Conservation (phyloP, 23 tunicate genomes). For the Halocynthia roretzi region DNA sequence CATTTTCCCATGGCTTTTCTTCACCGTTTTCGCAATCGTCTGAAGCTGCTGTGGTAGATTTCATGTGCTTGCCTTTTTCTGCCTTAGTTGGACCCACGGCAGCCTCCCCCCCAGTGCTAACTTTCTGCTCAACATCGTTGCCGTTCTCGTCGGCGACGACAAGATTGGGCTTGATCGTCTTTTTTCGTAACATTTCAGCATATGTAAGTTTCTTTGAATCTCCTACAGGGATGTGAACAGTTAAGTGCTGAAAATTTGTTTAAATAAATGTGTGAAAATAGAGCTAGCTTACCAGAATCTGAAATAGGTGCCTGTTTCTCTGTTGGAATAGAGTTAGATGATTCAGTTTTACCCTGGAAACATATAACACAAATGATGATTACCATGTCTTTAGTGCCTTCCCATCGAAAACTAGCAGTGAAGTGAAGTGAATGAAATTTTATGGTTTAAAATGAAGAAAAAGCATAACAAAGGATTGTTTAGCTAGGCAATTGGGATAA, state of each 20-base stretch:
- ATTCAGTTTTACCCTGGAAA: constrained; percentile 15
- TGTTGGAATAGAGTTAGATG: neutral
- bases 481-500: too few species aligned
- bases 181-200: constrained; percentile 23
- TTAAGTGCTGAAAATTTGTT: neutral
- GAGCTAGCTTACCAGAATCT: constrained; percentile 7
- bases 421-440: too few species aligned
- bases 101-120: neutral
- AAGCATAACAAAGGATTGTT: too few species aligned
- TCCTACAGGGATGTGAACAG: neutral
- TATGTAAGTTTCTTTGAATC: constrained; percentile 15
- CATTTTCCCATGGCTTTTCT: constrained; percentile 29
- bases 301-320: constrained; percentile 30
- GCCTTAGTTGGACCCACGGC: neutral
- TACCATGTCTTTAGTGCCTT: too few species aligned
- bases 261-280: neutral
- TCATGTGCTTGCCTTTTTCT: neutral
- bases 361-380: neutral
- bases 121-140: constrained; percentile 4
- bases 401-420: too few species aligned
- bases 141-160: neutral
- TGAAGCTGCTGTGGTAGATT: neutral
- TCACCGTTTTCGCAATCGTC: constrained; percentile 13
- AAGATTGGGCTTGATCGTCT: neutral
- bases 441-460: too few species aligned